These are phyloP conservation scores for Anthoscopus minutus DNA, from an alignment of 2,113 vertebrate species.

Conservation along the genomic window DNA sequence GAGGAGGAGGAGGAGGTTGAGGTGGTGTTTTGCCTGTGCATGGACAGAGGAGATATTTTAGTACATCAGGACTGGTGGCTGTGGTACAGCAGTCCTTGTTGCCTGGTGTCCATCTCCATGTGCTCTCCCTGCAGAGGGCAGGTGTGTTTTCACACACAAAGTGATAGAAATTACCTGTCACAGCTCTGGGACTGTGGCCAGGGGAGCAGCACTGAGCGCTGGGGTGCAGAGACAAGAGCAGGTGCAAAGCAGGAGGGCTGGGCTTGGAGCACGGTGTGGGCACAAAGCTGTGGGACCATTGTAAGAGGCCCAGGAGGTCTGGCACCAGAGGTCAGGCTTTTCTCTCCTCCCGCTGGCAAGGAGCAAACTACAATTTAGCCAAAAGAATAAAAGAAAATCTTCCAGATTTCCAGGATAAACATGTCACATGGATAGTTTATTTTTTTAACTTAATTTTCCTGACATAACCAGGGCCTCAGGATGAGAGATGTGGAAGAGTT, in stretches of 20 bases:
- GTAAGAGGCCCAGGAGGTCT: neutral
- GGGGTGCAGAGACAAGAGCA: neutral
- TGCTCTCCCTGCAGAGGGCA: neutral
- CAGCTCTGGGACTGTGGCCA: neutral
- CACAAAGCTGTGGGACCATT: neutral
- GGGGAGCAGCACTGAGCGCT: neutral
- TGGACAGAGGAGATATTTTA: neutral
- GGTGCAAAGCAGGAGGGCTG: fast-evolving
- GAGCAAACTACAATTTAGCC: neutral
- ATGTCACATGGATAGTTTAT: neutral
- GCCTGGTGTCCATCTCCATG: neutral
- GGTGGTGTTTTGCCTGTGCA: neutral
- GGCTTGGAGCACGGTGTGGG: fast-evolving
- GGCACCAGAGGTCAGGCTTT: neutral
- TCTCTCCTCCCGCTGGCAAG: neutral
- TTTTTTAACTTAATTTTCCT: neutral
- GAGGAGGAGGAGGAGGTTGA: neutral
- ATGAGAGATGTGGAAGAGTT: neutral
- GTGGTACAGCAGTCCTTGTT: neutral
- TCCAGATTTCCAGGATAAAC: neutral
- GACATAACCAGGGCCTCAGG: neutral
- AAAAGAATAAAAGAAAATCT: neutral
- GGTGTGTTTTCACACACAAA: neutral
- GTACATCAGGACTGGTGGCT: neutral
- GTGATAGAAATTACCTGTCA: neutral